Evolutionary conservation across 2,113 vertebrate genomes (phyloP), one percentile per base, ranked within the genome.

Genomic region (Otus sunia): DNA sequence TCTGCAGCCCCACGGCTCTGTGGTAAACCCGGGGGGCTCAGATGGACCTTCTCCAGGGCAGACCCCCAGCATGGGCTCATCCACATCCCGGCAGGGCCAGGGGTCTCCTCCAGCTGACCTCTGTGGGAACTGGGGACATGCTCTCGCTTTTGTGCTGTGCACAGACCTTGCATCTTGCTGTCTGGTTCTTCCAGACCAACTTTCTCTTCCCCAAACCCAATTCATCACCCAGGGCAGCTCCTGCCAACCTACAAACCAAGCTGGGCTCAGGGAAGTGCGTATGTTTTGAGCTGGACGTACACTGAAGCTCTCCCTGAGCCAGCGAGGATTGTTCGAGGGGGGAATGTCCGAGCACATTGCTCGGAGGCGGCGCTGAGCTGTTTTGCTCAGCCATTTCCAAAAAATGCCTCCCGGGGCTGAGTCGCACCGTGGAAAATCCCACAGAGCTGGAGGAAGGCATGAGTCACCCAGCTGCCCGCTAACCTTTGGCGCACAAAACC

Each of bases 241-340:
- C 2, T 15, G 30, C 41, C 5, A 3, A 12, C 29, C 29, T 11
- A 2, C 0, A 1, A 39, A 37, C 52, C 11, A 1, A 12, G 15
- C 45, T 9, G 29, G 6, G 32, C 47, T 41, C 15, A 1, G 47
- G 20, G 60, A 59, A 62, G 4, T 59, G 47, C 17, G 0, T 4
- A 0, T 13, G 3, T 30, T 37, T 43, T 3, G 36, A 30, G 34
- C 39, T 45, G 9, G 15, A 9, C 3, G 0, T 0, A 5, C 11
- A 0, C 56, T 1, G 9, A 56, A 4, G 5, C 26, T n/a, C 25
- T 25, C 32, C 32, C 25, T 0, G 0, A 32, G 30, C 17, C 83
- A 55, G 20, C 23, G 23, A 10, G 30, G 37, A 10, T 0, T 0
- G 2, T 3, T 45, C 0, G 0, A 20, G 11, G 10, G 21, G 11